Percentiles rank a stretch among this genome's conserved stretches.
phyloP scores from a whole-genome alignment of 2,113 vertebrate genomes.

The Eolophus roseicapilla region DNA sequence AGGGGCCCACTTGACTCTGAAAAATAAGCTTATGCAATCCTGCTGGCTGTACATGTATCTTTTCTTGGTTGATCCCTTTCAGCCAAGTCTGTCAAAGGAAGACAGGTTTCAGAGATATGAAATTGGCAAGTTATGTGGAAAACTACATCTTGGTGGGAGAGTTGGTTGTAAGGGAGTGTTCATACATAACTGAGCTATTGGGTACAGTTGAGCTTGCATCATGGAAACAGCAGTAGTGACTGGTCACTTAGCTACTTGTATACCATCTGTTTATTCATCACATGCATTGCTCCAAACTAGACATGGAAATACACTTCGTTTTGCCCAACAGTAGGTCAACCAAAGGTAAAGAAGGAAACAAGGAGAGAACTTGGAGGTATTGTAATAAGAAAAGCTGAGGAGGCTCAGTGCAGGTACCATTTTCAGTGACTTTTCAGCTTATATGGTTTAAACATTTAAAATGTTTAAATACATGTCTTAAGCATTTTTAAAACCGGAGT shows the following conservation, averaged over 20 bases:
- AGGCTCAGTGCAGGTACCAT: neutral
- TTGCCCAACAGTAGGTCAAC: neutral
- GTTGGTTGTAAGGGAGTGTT: neutral
- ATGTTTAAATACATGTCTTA: neutral
- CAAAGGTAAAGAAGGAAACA: neutral
- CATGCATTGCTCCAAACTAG: neutral
- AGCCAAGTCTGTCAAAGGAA: neutral
- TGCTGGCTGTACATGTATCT: neutral
- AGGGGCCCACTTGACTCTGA: neutral
- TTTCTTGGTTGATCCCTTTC: neutral
- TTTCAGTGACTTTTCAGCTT: neutral
- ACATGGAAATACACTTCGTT: neutral
- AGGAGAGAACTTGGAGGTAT: neutral
- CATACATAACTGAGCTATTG: neutral
- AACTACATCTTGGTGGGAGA: neutral
- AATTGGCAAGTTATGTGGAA: neutral
- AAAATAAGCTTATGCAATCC: neutral
- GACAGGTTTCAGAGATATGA: neutral
- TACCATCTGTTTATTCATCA: neutral
- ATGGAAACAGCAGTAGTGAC: neutral
- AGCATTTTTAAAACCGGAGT: neutral
- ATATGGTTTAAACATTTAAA: neutral
- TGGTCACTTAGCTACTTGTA: neutral
- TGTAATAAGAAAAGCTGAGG: neutral
- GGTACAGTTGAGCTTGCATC: neutral